Conservation (phyloP, 2,888 invertebrate genomes). For the Kryphioiulus occultus region DNA sequence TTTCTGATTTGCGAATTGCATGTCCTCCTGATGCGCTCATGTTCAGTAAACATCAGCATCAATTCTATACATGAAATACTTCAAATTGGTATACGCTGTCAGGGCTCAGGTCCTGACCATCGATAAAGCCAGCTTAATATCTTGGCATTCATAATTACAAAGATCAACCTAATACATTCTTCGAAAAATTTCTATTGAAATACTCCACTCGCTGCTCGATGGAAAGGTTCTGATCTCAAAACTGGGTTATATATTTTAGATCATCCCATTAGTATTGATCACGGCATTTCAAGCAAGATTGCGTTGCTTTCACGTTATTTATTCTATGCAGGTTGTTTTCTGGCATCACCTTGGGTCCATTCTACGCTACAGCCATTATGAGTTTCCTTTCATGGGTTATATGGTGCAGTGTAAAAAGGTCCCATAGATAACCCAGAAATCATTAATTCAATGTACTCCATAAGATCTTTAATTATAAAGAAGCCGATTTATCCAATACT, state of each 20-base stretch:
- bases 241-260: background rate
- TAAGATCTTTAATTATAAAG: constrained; percentile 15
- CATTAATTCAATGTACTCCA: constrained; percentile 23
- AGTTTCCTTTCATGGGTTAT: constrained; percentile 16
- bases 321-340: background rate
- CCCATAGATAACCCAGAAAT: background rate
- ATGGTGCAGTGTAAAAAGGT: background rate
- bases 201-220: background rate
- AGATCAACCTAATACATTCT: background rate
- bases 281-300: background rate
- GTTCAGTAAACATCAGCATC: background rate
- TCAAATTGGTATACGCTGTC: background rate
- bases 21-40: too few species aligned
- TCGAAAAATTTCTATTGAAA: background rate
- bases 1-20: too few species aligned
- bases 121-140: background rate
- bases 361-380: background rate
- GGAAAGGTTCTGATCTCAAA: background rate
- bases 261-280: background rate
- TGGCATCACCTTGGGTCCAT: background rate
- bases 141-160: background rate
- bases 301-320: background rate
- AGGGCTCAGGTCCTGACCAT: background rate
- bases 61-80: background rate
- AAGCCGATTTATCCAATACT: background rate